Percentiles rank a stretch among this genome's conserved stretches.
Conservation (phyloP, 2,888 invertebrate genomes). For the Liopterus haemorrhoidalis region DNA sequence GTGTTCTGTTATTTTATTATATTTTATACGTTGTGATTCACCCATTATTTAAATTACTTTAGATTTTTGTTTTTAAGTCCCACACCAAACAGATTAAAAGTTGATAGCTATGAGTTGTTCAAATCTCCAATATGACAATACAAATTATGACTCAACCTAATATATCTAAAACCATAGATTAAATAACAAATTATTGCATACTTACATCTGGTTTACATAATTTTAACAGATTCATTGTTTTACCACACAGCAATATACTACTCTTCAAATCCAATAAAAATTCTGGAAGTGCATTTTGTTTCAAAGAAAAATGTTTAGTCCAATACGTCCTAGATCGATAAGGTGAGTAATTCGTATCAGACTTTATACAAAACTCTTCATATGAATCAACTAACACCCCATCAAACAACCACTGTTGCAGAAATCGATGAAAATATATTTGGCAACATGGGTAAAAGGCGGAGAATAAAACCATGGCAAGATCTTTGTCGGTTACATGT, state of each 20-base stretch:
- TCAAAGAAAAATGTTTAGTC: slow-evolving; percentile 58
- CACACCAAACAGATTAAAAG: no score
- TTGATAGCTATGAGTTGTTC: no score
- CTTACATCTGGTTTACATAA: slow-evolving; percentile 63
- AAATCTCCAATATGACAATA: no score
- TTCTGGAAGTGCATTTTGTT: slow-evolving; percentile 55
- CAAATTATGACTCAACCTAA: neutral
- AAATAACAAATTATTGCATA: slow-evolving; percentile 24
- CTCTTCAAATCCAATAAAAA: slow-evolving; percentile 60
- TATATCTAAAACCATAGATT: neutral
- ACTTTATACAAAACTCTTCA: slow-evolving; percentile 79
- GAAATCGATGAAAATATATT: slow-evolving; percentile 52
- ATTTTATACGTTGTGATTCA: no score
- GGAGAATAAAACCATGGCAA: slow-evolving; percentile 52
- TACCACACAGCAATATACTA: slow-evolving; percentile 67
- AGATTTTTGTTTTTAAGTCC: no score
- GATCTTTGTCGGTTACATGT: slow-evolving; percentile 51
- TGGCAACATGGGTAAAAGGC: slow-evolving; percentile 43
- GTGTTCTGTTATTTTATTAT: no score
- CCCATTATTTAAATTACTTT: no score
- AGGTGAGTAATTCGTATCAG: slow-evolving; percentile 59
- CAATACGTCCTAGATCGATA: slow-evolving; percentile 60
- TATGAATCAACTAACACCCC: slow-evolving; percentile 74
- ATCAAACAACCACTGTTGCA: slow-evolving; percentile 80
- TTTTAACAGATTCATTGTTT: slow-evolving; percentile 64